Evolutionary conservation across 1,140 invertebrate genomes (phyloP).

Genomic region (Alviniconcha marisindica): DNA sequence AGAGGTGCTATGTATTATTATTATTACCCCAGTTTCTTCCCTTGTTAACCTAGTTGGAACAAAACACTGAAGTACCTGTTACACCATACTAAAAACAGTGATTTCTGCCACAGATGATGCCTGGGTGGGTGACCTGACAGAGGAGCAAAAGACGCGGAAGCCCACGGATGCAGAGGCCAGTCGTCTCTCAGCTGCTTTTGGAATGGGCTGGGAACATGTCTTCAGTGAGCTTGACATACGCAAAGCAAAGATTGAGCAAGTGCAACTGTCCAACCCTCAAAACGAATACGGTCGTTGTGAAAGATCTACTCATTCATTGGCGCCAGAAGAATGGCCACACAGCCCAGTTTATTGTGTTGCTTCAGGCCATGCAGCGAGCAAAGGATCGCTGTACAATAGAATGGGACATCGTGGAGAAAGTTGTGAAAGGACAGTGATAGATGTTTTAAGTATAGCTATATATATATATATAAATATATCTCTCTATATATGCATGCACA

Average conservation of each 20-base stretch:
- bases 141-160: neutral
- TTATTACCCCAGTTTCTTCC: no score
- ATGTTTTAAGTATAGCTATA: no score
- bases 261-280: neutral
- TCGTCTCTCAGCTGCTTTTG: constrained; percentile 29
- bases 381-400: constrained; percentile 29
- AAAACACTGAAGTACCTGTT: no score
- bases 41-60: no score
- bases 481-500: no score
- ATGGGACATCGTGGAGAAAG: constrained; percentile 17
- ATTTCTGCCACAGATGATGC: no score
- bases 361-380: constrained; percentile 22
- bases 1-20: no score
- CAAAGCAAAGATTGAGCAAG: constrained; percentile 32
- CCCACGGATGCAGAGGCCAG: constrained; percentile 37
- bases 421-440: neutral
- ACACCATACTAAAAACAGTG: no score
- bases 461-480: no score
- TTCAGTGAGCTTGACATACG: constrained; percentile 16
- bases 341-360: constrained; percentile 28
- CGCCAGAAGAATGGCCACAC: constrained; percentile 34
- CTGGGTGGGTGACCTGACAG: constrained; percentile 40
- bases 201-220: constrained; percentile 31
- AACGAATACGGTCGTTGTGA: constrained; percentile 1
- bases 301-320: constrained; percentile 43